These are phyloP conservation scores for Echiichthys vipera DNA, from an alignment of 2,797 vertebrate species.

Conservation along the genomic window DNA sequence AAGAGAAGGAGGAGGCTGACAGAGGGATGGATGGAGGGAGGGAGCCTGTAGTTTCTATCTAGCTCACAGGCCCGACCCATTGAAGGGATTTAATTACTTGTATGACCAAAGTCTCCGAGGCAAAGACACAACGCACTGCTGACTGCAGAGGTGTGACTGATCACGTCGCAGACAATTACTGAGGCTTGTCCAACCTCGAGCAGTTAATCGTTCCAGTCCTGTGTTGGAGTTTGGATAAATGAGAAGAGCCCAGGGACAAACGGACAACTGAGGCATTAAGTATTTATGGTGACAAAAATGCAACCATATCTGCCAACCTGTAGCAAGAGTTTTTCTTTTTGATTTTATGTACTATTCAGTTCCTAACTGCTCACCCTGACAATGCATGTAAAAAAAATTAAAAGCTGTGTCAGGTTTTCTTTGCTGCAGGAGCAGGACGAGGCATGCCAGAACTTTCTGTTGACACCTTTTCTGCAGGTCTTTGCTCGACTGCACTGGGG, in stretches of 20 bases:
- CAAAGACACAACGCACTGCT: conserved; percentile 16
- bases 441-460: not conserved
- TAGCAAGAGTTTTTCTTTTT: not conserved
- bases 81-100: conserved; percentile 51
- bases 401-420: too few species aligned
- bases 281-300: not conserved
- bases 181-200: conserved; percentile 20
- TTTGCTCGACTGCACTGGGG: not conserved
- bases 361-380: not conserved
- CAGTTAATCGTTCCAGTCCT: conserved; percentile 9
- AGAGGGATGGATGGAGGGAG: conserved; percentile 36
- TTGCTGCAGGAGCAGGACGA: not conserved
- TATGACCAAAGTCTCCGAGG: conserved; percentile 39
- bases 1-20: conserved; percentile 47
- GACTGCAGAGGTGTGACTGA: conserved; percentile 54
- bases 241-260: conserved; percentile 2
- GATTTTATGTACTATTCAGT: too few species aligned
- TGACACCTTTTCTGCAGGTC: not conserved
- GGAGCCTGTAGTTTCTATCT: conserved; percentile 55
- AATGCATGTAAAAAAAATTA: not conserved
- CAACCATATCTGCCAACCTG: too few species aligned
- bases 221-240: conserved; percentile 12
- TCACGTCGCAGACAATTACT: conserved; percentile 10
- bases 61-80: conserved; percentile 30
- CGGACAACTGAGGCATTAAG: not conserved